Evolutionary conservation across 2,113 vertebrate genomes (phyloP).

Genomic region (Clarias batrachus): DNA sequence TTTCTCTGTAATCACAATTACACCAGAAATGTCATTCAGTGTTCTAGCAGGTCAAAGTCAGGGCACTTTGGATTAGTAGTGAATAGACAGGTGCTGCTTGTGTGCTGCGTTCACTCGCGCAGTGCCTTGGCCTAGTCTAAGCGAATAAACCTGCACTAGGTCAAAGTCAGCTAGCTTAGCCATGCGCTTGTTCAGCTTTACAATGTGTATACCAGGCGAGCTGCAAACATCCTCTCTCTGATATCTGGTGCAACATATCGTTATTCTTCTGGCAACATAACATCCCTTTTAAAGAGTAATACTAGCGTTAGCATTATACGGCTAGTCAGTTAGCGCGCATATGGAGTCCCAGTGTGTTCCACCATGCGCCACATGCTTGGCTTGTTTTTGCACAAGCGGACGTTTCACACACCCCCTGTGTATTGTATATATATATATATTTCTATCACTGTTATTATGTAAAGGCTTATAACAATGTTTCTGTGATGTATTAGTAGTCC

Average conservation of each 20-base stretch:
- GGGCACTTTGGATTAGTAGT: not conserved
- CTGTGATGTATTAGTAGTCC: not conserved
- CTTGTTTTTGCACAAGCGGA: slow-evolving; percentile 11
- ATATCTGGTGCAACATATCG: too few species aligned
- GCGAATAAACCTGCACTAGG: slow-evolving; percentile 10
- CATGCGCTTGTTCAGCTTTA: not conserved
- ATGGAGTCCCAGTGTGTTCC: not conserved
- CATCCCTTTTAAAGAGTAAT: too few species aligned
- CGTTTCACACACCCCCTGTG: not conserved
- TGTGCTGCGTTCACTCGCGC: slow-evolving; percentile 2
- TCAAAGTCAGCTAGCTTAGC: not conserved
- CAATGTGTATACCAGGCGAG: not conserved
- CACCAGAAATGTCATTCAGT: too few species aligned
- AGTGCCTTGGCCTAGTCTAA: slow-evolving; percentile 12
- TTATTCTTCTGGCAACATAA: not conserved
- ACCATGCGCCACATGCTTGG: slow-evolving; percentile 16
- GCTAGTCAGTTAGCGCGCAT: slow-evolving; percentile 17
- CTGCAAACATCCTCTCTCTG: too few species aligned
- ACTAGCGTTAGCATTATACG: not conserved
- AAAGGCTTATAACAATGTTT: not conserved
- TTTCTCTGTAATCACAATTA: not conserved
- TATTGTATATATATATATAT: not conserved
- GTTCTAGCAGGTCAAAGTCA: not conserved
- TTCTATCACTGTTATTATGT: too few species aligned
- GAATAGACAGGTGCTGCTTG: not conserved